phyloP scores from a whole-genome alignment of 2,888 invertebrate species.

The Phania funesta region DNA sequence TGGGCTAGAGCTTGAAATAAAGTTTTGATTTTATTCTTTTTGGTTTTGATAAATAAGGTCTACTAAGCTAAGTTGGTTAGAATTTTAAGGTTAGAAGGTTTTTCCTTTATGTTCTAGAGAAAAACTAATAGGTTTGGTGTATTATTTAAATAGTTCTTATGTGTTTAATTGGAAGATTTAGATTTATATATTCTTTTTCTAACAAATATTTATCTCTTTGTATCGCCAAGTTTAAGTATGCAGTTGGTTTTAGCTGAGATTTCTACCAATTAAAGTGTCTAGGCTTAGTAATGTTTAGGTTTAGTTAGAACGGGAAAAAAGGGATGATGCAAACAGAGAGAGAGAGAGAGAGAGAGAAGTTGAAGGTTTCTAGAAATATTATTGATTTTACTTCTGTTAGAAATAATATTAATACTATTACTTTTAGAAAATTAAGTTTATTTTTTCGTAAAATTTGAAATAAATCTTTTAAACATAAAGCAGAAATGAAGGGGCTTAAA shows the following conservation, averaged over 20 bases:
- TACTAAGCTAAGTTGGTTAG: no score
- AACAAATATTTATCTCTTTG: slow-evolving; percentile 11
- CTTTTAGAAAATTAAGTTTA: no score
- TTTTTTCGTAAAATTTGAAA: no score
- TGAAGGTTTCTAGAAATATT: neutral
- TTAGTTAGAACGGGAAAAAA: neutral
- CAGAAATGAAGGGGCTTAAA: no score
- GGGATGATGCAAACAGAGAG: neutral
- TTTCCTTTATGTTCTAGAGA: no score
- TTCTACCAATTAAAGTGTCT: slow-evolving; percentile 44
- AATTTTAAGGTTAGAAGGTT: no score
- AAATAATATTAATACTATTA: no score
- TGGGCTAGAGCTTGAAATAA: neutral
- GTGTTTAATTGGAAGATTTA: slow-evolving; percentile 4
- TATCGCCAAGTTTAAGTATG: slow-evolving; percentile 2
- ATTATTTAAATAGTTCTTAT: neutral
- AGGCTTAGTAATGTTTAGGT: neutral
- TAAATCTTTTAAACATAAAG: no score
- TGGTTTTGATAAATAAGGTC: no score
- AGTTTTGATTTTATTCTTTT: no score
- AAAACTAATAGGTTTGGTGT: no score
- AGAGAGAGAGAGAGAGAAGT: neutral
- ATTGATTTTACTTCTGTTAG: neutral
- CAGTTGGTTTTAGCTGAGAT: slow-evolving; percentile 42
- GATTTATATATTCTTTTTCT: slow-evolving; percentile 18